Evolutionary conservation across 2,888 invertebrate species (phyloP).

Genomic region (Rhyacophila evoluta): DNA sequence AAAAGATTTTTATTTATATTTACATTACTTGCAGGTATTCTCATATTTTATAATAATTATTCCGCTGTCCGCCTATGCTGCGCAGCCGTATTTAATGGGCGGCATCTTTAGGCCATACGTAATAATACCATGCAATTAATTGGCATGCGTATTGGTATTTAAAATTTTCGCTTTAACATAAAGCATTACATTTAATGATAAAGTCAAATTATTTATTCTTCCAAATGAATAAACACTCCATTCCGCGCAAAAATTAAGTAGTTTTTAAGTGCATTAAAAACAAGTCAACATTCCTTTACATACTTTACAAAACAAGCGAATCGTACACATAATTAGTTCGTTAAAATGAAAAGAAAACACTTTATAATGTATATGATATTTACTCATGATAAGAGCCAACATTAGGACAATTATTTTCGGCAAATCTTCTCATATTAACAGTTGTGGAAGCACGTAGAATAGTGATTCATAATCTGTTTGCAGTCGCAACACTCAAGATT

Average conservation of each 20-base stretch:
- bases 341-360: background rate
- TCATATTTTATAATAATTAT: too few relatives aligned
- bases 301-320: background rate
- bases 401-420: background rate
- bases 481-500: too few relatives aligned
- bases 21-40: too few relatives aligned
- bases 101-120: background rate
- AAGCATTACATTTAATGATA: background rate
- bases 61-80: too few relatives aligned
- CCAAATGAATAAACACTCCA: background rate
- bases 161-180: background rate
- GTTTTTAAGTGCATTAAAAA: background rate
- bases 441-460: too few relatives aligned
- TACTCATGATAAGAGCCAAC: background rate
- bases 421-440: background rate
- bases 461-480: too few relatives aligned
- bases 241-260: background rate
- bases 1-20: too few relatives aligned
- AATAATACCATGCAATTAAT: background rate
- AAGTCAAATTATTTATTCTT: background rate
- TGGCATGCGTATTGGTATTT: too few relatives aligned
- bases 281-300: background rate
- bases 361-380: background rate
- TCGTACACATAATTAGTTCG: background rate
- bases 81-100: too few relatives aligned